These are phyloP conservation scores for Cydia pomonella DNA, from an alignment of 1,140 invertebrate species.

Conservation along the genomic window DNA sequence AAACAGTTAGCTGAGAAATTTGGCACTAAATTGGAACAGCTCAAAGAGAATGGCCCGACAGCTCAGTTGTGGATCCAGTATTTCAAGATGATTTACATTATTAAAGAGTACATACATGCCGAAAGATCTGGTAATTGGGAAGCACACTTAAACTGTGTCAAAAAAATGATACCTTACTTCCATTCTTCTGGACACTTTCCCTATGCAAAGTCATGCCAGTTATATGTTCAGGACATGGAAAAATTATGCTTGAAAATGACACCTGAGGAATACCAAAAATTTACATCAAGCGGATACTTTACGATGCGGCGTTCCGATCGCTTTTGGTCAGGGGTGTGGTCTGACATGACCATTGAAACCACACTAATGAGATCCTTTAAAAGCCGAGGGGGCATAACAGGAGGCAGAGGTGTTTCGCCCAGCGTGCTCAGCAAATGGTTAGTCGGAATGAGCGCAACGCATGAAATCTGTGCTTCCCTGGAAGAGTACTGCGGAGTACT, in stretches of 20 bases:
- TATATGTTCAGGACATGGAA: constrained; percentile 59
- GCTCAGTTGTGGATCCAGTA: constrained; percentile 61
- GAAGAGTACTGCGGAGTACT: too few species aligned
- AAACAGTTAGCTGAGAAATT: too few species aligned
- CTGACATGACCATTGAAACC: constrained; percentile 49
- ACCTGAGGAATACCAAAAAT: not conserved
- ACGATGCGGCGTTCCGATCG: not conserved
- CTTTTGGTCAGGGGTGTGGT: constrained; percentile 58
- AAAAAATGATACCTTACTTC: constrained; percentile 65
- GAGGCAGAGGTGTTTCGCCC: not conserved
- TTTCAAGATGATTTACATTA: constrained; percentile 47
- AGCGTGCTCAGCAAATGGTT: not conserved
- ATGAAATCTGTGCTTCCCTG: too few species aligned
- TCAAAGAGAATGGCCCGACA: constrained; percentile 43
- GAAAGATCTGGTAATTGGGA: constrained; percentile 8
- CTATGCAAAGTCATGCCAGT: constrained; percentile 57
- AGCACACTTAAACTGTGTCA: constrained; percentile 44
- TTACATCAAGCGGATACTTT: constrained; percentile 15
- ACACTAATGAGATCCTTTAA: constrained; percentile 42
- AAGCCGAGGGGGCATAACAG: not conserved
- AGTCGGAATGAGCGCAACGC: not conserved
- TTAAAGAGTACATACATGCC: constrained; percentile 43
- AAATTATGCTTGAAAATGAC: constrained; percentile 25
- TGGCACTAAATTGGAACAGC: too few species aligned
- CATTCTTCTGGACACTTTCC: constrained; percentile 61